These are phyloP conservation scores for Arbacia lixula DNA, from an alignment of 53 echinoderm and acorn worm genomes.

Conservation along the genomic window DNA sequence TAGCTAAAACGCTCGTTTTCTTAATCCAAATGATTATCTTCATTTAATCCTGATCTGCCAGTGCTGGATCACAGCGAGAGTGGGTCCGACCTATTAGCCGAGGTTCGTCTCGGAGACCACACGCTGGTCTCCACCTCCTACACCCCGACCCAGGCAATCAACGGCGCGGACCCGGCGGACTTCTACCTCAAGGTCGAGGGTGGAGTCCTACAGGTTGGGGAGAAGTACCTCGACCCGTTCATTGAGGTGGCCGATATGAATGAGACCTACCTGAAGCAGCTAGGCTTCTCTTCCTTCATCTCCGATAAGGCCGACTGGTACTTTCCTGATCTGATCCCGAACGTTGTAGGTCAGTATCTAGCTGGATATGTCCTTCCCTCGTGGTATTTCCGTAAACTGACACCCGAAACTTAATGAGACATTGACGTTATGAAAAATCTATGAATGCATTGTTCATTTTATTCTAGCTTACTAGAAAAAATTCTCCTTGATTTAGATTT, in stretches of 20 bases:
- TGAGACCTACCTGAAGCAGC: not conserved
- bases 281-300: slow-evolving; percentile 19
- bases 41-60: too few species aligned
- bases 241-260: slow-evolving; percentile 15
- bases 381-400: too few species aligned
- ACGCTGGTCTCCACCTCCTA: not conserved
- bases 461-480: too few species aligned
- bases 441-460: too few species aligned
- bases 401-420: too few species aligned
- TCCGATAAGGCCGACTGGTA: slow-evolving; percentile 39
- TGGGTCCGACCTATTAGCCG: not conserved
- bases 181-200: slow-evolving; percentile 12
- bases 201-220: slow-evolving; percentile 3
- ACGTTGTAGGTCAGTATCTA: slow-evolving; percentile 7
- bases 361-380: too few species aligned
- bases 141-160: not conserved
- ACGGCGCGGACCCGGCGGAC: not conserved
- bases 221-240: not conserved
- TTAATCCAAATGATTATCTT: too few species aligned
- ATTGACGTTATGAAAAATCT: too few species aligned
- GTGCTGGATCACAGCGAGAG: not conserved
- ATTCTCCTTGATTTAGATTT: too few species aligned
- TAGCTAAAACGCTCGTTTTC: too few species aligned
- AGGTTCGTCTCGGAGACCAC: slow-evolving; percentile 11
- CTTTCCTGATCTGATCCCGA: slow-evolving; percentile 17